Conservation (phyloP, 2,797 vertebrate species). For the Nasua narica region DNA sequence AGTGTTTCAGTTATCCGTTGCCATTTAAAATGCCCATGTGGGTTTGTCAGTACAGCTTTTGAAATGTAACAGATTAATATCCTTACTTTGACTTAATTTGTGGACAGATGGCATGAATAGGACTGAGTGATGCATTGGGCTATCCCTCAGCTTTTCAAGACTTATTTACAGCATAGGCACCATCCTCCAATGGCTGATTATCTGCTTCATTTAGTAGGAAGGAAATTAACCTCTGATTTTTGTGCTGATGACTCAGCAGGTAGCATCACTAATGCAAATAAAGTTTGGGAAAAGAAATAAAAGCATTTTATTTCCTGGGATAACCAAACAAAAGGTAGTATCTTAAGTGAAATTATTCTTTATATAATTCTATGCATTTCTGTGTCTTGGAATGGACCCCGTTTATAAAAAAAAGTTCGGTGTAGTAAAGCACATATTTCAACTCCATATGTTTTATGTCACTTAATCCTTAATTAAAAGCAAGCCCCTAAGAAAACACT, state of each 20-base stretch:
- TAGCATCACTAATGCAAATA: slow-evolving; percentile 78
- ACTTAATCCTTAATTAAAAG: neutral
- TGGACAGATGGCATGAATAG: slow-evolving; percentile 82
- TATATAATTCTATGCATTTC: neutral
- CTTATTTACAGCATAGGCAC: slow-evolving; percentile 81
- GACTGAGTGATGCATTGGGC: slow-evolving; percentile 72
- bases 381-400: neutral
- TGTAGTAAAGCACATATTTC: neutral
- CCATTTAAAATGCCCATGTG: slow-evolving; percentile 76
- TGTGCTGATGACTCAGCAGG: slow-evolving; percentile 84
- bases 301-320: slow-evolving; percentile 60
- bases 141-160: slow-evolving; percentile 81
- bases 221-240: slow-evolving; percentile 85
- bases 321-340: slow-evolving; percentile 45
- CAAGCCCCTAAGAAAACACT: slow-evolving; percentile 31
- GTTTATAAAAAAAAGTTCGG: neutral
- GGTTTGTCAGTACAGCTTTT: slow-evolving; percentile 82
- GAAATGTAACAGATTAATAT: slow-evolving; percentile 87
- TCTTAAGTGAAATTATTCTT: slow-evolving; percentile 56
- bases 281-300: slow-evolving; percentile 54
- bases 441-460: neutral
- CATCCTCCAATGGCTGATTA: slow-evolving; percentile 82
- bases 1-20: slow-evolving; percentile 72
- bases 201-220: slow-evolving; percentile 85
- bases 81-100: slow-evolving; percentile 88